A percentile compares a stretch with the other conserved stretches of the same genome.
phyloP scores from a whole-genome alignment of 2,797 vertebrate species.

The Tapirus indicus region DNA sequence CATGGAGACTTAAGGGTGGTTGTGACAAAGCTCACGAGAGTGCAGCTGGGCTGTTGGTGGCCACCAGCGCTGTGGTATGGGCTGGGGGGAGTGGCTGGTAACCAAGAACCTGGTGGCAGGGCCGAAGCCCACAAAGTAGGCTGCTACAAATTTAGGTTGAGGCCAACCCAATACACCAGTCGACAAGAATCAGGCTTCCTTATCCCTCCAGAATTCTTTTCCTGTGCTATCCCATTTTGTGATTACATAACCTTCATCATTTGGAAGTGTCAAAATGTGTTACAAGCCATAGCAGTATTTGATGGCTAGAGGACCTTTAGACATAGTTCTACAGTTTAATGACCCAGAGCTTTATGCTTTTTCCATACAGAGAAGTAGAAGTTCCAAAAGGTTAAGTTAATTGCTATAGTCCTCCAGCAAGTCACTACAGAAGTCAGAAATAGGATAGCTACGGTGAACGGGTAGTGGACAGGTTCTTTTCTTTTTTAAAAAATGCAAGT shows the following conservation, averaged over 20 bases:
- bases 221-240: background rate
- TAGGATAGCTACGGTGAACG: background rate
- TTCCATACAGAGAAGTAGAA: background rate
- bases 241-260: background rate
- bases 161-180: background rate
- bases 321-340: constrained; percentile 24
- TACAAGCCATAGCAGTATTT: background rate
- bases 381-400: constrained; percentile 65
- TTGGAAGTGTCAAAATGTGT: constrained; percentile 32
- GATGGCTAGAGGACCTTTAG: constrained; percentile 45
- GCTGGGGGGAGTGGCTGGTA: too few relatives aligned
- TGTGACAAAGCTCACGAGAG: background rate
- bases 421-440: background rate
- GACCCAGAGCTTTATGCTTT: constrained; percentile 42
- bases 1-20: background rate
- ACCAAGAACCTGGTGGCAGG: background rate
- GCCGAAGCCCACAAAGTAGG: background rate
- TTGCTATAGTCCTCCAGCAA: constrained; percentile 30
- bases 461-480: background rate
- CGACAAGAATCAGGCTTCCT: background rate
- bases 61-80: background rate
- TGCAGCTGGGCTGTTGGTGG: background rate
- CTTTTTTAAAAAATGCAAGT: background rate
- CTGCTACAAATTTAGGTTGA: background rate
- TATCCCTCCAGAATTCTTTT: background rate